Base-by-base conservation (phyloP, 2,888 invertebrate species). In the Plagodis pulveraria region DNA sequence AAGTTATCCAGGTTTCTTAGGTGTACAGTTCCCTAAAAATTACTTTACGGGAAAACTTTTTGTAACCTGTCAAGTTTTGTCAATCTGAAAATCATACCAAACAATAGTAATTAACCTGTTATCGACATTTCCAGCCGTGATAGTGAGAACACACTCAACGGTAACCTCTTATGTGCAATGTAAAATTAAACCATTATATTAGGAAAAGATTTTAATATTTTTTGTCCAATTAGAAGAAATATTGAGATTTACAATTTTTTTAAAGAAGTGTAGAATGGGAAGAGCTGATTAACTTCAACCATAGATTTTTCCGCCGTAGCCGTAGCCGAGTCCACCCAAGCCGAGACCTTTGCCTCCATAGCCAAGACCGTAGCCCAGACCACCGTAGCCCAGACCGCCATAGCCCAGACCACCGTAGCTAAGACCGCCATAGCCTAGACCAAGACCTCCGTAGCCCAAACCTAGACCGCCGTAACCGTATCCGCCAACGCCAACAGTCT, bases 401-500 rank as follows among this genome's bases (percentile, higher is more conserved):
- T 22, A 22, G 22, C 22, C 22, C 4, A 22, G 22, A 22, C 22
- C 22, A 22, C 22, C 22, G 22, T 22, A 22, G 22, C 22, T 4
- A 2, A 22, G 22, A 22, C 22, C 22, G 22, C 22, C 22, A 22
- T 59, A 58, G 22, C 72, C 72, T 38, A 56, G 52, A 34, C 70
- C 71, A 63, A 46, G 41, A 35, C 60, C 58, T 10, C 75, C 76
- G 52, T 56, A 64, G 2, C 72, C 67, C 9, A 68, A 67, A 6
- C 63, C 63, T 8, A 40, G 0, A 40, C 72, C 66, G 35, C 60
- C 56, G 22, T 22, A 22, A 8, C 75, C 76, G 52, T 56, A 64
- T 0, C 72, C 67, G 12, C 53, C 52, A 0, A 67, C 40, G 38
- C 45, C 68, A 0, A 84, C 76, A 5, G 78, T 77, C 49, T 73